Evolutionary conservation across 1,140 invertebrate genomes (phyloP).

Genomic region (Watersipora subatra): DNA sequence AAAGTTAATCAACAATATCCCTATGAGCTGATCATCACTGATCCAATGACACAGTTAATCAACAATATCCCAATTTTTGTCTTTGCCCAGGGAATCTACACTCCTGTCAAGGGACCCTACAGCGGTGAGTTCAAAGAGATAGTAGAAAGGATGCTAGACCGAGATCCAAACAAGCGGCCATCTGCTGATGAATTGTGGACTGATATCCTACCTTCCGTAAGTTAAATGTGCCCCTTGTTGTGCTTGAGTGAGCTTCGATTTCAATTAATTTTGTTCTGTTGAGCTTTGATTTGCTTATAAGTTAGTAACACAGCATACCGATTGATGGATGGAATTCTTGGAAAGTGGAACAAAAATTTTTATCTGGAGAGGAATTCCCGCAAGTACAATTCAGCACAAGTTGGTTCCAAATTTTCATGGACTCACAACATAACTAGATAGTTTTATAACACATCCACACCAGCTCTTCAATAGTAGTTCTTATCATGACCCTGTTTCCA

Average conservation of each 20-base stretch:
- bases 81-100: constrained; percentile 43
- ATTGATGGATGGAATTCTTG: not conserved
- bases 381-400: too few relatives aligned
- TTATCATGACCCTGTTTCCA: too few relatives aligned
- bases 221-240: too few relatives aligned
- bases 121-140: constrained; percentile 50
- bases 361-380: not conserved
- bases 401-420: too few relatives aligned
- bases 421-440: too few relatives aligned
- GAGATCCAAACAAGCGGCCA: constrained; percentile 41
- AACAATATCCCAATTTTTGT: not conserved
- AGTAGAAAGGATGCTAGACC: constrained; percentile 38
- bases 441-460: too few relatives aligned
- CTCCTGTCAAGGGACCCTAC: constrained; percentile 51
- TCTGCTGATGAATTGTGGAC: constrained; percentile 46
- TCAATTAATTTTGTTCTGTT: constrained; percentile 47
- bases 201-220: constrained; percentile 17
- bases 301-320: not conserved
- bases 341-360: not conserved
- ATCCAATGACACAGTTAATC: too few relatives aligned
- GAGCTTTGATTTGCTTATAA: constrained; percentile 37
- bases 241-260: too few relatives aligned
- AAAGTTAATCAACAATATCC: too few relatives aligned
- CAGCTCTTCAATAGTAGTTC: too few relatives aligned
- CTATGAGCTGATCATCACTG: too few relatives aligned